Evolutionary conservation across 2,113 vertebrate genomes (phyloP), one percentile per base, ranked within the genome.

Genomic region (Illadopsis cleaveri): DNA sequence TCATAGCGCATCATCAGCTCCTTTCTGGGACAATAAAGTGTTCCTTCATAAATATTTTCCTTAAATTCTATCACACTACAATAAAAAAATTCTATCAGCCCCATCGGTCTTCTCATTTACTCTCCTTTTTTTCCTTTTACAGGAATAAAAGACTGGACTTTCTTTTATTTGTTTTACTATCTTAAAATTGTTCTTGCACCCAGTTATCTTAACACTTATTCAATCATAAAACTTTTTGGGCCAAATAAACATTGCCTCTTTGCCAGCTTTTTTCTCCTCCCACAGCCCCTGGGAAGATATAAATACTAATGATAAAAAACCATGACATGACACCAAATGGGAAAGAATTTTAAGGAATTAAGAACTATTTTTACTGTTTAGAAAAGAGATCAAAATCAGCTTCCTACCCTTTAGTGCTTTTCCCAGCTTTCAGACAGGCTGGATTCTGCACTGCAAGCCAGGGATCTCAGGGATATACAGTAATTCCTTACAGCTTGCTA

Each of bases 401-500:
- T 90, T 93, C 90, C 82, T 86, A 90, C 72, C 88, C 86, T 78
- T 78, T 37, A 78, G 76, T 0, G 5, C 18, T 68, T 84, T 93
- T 68, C 42, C 81, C 84, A 90, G 17, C 37, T 60, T 71, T 80
- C 88, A 90, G 73, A 48, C 64, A 61, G 61, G 54, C 57, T 57
- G 66, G 81, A 94, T 91, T 85, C 73, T 57, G 50, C 62, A 42
- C 45, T 48, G 45, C 56, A 91, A 86, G 60, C 69, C 69, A 82
- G 68, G 40, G 93, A 88, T 92, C 92, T 83, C 47, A 1, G 82
- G 82, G 88, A 96, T 92, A 78, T 79, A 27, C 40, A 79, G 37
- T 89, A 96, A 94, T 83, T 90, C 88, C 91, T 76, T 68, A 82
- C 82, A 96, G 90, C 82, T 92, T 94, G 85, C 90, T 83, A 48